These are phyloP conservation scores for Grantiella picta DNA, from an alignment of 2,113 vertebrate species.

Conservation along the genomic window DNA sequence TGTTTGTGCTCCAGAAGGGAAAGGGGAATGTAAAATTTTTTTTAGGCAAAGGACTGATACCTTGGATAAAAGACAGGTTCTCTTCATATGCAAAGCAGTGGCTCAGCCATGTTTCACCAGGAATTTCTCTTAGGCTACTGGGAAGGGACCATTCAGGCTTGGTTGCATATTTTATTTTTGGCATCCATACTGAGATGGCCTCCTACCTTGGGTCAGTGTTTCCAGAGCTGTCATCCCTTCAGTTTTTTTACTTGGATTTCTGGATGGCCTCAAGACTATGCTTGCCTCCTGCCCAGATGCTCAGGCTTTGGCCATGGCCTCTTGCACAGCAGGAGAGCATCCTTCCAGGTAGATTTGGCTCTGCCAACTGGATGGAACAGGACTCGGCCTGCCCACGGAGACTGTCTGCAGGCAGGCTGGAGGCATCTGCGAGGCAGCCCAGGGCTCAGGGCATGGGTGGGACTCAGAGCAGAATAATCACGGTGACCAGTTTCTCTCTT, in stretches of 20 bases:
- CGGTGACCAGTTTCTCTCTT: not conserved
- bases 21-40: not conserved
- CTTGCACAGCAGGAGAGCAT: slow-evolving; percentile 12
- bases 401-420: not conserved
- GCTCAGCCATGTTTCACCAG: not conserved
- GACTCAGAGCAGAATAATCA: not conserved
- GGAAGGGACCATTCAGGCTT: not conserved
- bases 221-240: not conserved
- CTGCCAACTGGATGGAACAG: not conserved
- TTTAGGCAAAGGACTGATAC: not conserved
- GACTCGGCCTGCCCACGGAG: accelerated
- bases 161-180: not conserved
- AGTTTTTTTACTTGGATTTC: not conserved
- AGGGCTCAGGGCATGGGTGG: not conserved
- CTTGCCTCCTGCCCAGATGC: not conserved
- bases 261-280: not conserved
- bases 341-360: not conserved
- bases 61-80: not conserved
- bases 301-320: not conserved
- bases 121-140: not conserved
- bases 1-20: not conserved
- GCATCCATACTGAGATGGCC: not conserved
- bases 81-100: not conserved
- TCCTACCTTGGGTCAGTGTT: not conserved
- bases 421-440: not conserved